A percentile compares a stretch with the other conserved stretches of the same genome.
phyloP scores from a whole-genome alignment of 2,888 invertebrate species.

The Hecatera dysodea region DNA sequence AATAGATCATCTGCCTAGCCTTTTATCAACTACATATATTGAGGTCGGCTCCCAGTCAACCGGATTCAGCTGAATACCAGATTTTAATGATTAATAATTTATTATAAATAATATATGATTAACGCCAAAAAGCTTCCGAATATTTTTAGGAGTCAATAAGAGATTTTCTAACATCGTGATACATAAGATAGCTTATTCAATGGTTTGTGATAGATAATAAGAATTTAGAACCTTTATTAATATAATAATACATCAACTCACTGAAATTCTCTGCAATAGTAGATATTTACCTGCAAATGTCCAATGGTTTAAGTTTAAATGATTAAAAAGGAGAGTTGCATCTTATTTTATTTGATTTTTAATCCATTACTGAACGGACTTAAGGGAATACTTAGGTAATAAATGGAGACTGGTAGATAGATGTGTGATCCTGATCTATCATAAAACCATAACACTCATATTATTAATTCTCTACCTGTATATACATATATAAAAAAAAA shows the following conservation, averaged over 20 bases:
- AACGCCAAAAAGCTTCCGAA: background rate
- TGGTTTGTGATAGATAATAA: background rate
- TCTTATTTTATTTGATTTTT: background rate
- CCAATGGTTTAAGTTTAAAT: background rate
- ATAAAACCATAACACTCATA: background rate
- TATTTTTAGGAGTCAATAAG: background rate
- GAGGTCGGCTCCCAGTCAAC: too few relatives aligned
- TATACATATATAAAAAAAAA: too few relatives aligned
- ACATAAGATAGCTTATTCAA: background rate
- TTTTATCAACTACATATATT: too few relatives aligned
- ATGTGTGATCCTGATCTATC: background rate
- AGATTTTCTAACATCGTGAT: background rate
- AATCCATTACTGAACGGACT: background rate
- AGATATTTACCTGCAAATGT: background rate
- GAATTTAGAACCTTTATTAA: background rate
- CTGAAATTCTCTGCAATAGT: background rate
- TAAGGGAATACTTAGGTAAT: background rate
- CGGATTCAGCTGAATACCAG: too few relatives aligned
- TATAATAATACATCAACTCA: background rate
- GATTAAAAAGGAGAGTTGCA: background rate
- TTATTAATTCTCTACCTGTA: background rate
- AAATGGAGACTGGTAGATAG: background rate
- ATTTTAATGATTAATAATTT: too few relatives aligned
- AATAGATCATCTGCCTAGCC: too few relatives aligned
- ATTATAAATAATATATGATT: too few relatives aligned